These are phyloP conservation scores for Tachystola acroxantha DNA, from an alignment of 2,888 invertebrate genomes.

Conservation along the genomic window DNA sequence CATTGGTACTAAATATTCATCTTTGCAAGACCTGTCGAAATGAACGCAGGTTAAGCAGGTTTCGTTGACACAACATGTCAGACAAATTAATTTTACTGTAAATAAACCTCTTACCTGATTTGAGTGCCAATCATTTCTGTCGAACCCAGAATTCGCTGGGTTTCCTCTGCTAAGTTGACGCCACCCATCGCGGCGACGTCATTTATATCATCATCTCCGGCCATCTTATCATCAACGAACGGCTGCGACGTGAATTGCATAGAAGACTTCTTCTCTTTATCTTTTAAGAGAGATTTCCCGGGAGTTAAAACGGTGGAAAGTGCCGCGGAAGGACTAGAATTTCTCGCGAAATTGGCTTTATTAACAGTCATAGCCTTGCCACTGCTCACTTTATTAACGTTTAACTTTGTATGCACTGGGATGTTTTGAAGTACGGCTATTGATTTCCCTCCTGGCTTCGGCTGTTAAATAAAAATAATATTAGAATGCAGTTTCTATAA, in stretches of 20 bases:
- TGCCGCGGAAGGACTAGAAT: slow-evolving; percentile 38
- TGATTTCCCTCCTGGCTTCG: slow-evolving; percentile 42
- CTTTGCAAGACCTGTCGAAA: slow-evolving; percentile 86
- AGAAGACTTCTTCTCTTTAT: slow-evolving; percentile 84
- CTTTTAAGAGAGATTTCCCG: slow-evolving; percentile 82
- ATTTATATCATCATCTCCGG: slow-evolving; percentile 97
- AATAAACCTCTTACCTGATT: too few relatives aligned
- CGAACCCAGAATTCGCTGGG: slow-evolving; percentile 94
- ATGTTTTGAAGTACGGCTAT: slow-evolving; percentile 68
- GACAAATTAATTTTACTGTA: too few relatives aligned
- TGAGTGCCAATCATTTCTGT: slow-evolving; percentile 94
- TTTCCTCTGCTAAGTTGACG: slow-evolving; percentile 97
- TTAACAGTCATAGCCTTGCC: slow-evolving; percentile 72
- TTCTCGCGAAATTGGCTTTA: slow-evolving; percentile 50
- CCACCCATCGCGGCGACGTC: slow-evolving; percentile 99
- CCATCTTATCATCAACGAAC: slow-evolving; percentile 73
- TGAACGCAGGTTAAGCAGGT: too few relatives aligned
- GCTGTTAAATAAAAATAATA: slow-evolving; percentile 18
- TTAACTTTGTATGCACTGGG: slow-evolving; percentile 59
- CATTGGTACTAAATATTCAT: slow-evolving; percentile 91
- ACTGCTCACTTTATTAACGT: slow-evolving; percentile 48
- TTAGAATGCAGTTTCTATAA: neutral
- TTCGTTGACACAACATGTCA: too few relatives aligned
- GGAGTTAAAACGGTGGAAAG: slow-evolving; percentile 58
- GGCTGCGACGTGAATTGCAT: slow-evolving; percentile 45